Percentiles rank a stretch among this genome's conserved stretches.
These are phyloP conservation scores for Coracias cyanogaster DNA, from an alignment of 2,797 vertebrate genomes.

Conservation along the genomic window DNA sequence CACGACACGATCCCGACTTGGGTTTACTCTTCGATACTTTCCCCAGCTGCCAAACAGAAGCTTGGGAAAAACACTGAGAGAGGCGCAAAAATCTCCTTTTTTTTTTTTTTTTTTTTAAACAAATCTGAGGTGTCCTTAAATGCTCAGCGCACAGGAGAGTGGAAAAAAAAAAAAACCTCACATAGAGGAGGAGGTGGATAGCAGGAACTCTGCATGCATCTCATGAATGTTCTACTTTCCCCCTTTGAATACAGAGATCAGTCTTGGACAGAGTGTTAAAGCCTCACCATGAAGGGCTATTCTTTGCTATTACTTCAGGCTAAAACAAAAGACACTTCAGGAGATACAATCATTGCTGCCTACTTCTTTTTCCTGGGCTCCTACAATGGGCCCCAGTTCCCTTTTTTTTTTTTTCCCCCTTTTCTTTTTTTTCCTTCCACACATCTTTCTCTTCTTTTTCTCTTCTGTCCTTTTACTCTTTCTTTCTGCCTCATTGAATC, in stretches of 20 bases:
- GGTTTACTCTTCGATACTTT: background rate
- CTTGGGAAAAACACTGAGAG: constrained; percentile 75
- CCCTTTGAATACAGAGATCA: constrained; percentile 92
- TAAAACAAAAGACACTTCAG: constrained; percentile 93
- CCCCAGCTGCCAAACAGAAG: constrained; percentile 25
- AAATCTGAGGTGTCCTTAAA: constrained; percentile 76
- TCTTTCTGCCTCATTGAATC: constrained; percentile 88
- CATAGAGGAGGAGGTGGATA: constrained; percentile 70
- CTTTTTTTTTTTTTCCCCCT: constrained; percentile 72
- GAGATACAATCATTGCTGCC: constrained; percentile 87
- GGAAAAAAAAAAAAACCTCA: constrained; percentile 62
- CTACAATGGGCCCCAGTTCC: constrained; percentile 83
- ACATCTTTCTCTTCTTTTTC: constrained; percentile 76
- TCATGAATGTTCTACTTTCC: constrained; percentile 95
- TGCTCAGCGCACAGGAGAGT: constrained; percentile 56
- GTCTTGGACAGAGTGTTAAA: constrained; percentile 87
- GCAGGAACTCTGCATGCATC: constrained; percentile 92
- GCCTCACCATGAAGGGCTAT: constrained; percentile 87
- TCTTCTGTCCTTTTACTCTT: constrained; percentile 72
- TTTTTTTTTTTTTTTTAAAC: no score
- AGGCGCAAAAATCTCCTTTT: constrained; percentile 67
- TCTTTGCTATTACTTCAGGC: constrained; percentile 87
- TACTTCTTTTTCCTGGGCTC: constrained; percentile 82
- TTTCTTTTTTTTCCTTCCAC: constrained; percentile 74
- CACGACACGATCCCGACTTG: background rate